Evolutionary conservation across 2,888 invertebrate species (phyloP), one percentile per base, ranked within the genome.

Genomic region (Spodoptera exigua): DNA sequence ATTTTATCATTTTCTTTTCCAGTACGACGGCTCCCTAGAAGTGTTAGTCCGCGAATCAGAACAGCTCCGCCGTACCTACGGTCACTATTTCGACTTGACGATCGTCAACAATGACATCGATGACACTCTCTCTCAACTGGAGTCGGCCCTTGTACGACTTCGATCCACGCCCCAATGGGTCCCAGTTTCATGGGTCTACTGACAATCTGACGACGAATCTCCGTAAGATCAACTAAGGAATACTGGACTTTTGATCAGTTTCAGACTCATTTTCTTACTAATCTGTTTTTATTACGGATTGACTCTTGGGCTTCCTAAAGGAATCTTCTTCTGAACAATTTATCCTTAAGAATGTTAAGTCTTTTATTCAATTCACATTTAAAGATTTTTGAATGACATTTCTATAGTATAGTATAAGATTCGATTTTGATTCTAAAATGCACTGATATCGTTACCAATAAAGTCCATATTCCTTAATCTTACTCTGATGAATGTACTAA

Each of bases 101-200:
- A 99, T 99, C 85, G 98, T 99, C 71, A 99, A 99, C 95, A 99
- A 99, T 95, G 99, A 99, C 94, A 99, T 99, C 70, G 99, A 99
- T 90, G 99, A 99, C 90, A 99, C 99, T 37, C 99, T 99, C 83
- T 96, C 96, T 43, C 97, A 98, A 70, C 95, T 99, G 78, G 99
- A 99, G 89, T 96, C 97, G 70, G 98, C 99, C 17, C 97, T 99
- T 80, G 98, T 98, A 72, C 96, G 97, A 62, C 97, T 99, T 65
- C 97, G 98, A 89, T 97, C 97, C 83, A 97, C 97, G 78, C 97
- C 99, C 37, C 99, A 99, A 91, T 99, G 99, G 99, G 98, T 99
- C 72, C 99, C 99, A 3, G 99, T 99, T 9, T 98, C 98, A 41
- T 99, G 99, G 99, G 98, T 99, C 88, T 98, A 98, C 95, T 98